Base-by-base conservation (phyloP, 2,888 invertebrate species). In the Drosophila hawaiiensis region DNA sequence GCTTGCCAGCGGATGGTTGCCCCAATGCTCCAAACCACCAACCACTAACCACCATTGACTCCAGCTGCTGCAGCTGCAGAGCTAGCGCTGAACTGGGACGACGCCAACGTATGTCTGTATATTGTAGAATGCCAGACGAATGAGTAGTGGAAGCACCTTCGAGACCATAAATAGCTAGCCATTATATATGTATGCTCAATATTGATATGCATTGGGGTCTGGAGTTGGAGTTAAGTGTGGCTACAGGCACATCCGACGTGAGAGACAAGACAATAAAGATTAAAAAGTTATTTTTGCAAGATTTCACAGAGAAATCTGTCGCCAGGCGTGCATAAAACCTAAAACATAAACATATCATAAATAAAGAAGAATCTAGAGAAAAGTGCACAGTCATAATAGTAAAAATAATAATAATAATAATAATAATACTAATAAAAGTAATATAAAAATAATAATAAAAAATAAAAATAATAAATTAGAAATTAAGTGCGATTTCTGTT, bases 51-150 rank as follows among this genome's bases (percentile, higher is more conserved):
- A 29, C n/a, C 52, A 29, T 52, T 50, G 50, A 25, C 47, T 65
- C 25, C 65, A 66, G 55, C 72, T 78, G 71, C 35, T 65, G 60
- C 81, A 77, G 78, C 81, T 69, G 78, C 78, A 67, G 67, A 56
- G 53, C 59, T 49, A 31, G 31, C 43, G 63, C 69, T 62, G 64
- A 87, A 77, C 84, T 89, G 74, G 82, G 80, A 73, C 87, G 80
- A 74, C 68, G 72, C 73, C 73, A 73, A 78, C 68, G 59, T 58
- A 16, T 39, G 47, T 47, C 47, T 47, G 16, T 16, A n/a, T n/a
- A 55, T 29, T 41, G 43, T 71, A 60, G 74, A 82, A 82, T 89
- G 84, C 71, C 87, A 81, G 55, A 47, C 58, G 79, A 75, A 71
- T 81, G 82, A 76, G 66, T 75, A 71, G 73, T 79, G 56, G 62